Evolutionary conservation across 2,797 vertebrate genomes (phyloP), one percentile per base, ranked within the genome.

Genomic region (Pangasius krempfi): DNA sequence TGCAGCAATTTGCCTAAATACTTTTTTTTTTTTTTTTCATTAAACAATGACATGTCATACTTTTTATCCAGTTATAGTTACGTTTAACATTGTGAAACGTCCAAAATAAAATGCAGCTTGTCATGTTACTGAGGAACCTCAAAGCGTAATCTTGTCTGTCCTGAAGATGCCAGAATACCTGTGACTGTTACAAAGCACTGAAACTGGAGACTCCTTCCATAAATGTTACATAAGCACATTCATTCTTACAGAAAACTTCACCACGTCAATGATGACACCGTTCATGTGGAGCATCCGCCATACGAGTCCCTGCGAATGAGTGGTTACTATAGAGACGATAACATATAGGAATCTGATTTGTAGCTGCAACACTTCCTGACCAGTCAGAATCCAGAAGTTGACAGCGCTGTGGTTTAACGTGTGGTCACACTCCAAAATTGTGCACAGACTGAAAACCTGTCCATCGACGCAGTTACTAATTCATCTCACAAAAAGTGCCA

Each of bases 401-500:
- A 66, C 62, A 30, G 27, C 62, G 1, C 18, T 72, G 16, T 27
- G 4, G 44, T 50, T 75, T 13, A 47, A 60, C 47, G 9, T 80
- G 72, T 87, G 73, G 84, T 88, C 79, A 84, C 52, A 27, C 4
- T 58, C 18, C 68, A 30, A 44, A 27, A 68, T n/a, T 52, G n/a
- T 47, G 22, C 33, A 33, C 44, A 84, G 86, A 75, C 44, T 22
- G 62, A 37, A 50, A 44, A 83, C 47, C 64, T 47, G 87, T 85
- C 86, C 52, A 90, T 90, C 84, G 33, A 9, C 0, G 9, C 12
- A 89, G 80, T 79, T 81, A 89, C 86, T 88, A 40, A 84, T 88
- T 85, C 58, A 89, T 85, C 27, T 56, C 56, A 79, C 83, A 87
- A 81, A 86, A 79, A 85, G 16, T 72, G 72, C 78, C 76, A 72